phyloP scores from a whole-genome alignment of 30 jellyfish, hydroid and myxozoan genomes.

The Aurelia aurita complex sp. Pacific region DNA sequence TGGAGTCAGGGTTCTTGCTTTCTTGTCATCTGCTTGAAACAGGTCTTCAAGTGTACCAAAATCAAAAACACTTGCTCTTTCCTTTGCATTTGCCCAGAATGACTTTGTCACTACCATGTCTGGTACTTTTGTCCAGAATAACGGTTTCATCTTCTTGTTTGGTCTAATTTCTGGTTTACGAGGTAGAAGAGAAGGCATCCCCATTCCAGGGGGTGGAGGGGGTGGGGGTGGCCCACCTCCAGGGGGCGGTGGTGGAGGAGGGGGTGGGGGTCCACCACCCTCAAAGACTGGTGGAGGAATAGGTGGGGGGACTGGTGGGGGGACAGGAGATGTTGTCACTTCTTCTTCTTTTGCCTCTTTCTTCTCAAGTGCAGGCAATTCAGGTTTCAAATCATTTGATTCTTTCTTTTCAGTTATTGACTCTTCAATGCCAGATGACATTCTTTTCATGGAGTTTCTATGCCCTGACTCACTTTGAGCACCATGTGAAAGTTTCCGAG shows the following conservation, averaged over 20 bases:
- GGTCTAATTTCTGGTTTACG: conserved; percentile 77
- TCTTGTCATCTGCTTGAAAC: conserved; percentile 52
- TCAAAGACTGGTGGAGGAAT: conserved; percentile 15
- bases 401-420: neutral
- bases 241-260: conserved; percentile 82
- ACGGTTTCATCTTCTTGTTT: conserved; percentile 75
- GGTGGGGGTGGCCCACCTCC: conserved; percentile 72
- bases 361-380: neutral
- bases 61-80: conserved; percentile 51
- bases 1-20: conserved; percentile 4
- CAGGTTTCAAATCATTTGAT: neutral
- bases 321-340: neutral
- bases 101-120: conserved; percentile 70
- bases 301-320: conserved; percentile 37
- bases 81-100: conserved; percentile 80
- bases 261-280: conserved; percentile 38
- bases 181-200: conserved; percentile 50
- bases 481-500: conserved; percentile 28
- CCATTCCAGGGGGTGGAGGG: conserved; percentile 78
- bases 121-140: conserved; percentile 95
- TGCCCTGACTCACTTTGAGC: neutral
- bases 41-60: conserved; percentile 61
- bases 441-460: neutral
- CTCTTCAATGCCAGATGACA: neutral
- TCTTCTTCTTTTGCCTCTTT: neutral